Evolutionary conservation across 1,140 invertebrate species (phyloP).

Genomic region (Palaemon carinicauda): DNA sequence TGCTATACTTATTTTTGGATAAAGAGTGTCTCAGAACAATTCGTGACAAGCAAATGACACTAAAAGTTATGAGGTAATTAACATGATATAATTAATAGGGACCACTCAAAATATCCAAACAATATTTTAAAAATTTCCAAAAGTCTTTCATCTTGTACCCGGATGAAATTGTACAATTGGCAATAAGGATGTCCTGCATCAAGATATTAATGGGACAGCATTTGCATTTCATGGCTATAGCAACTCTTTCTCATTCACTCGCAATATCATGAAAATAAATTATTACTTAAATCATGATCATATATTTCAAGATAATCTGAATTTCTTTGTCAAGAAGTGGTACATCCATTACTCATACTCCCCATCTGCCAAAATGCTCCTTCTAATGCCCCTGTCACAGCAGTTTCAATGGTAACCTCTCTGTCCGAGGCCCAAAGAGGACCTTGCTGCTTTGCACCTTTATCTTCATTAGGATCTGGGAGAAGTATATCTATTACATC

Average conservation of each 20-base stretch:
- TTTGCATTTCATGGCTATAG: too few species aligned
- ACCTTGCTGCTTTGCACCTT: not conserved
- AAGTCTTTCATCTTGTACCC: too few species aligned
- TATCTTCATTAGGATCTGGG: conserved; percentile 37
- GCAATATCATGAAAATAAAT: not conserved
- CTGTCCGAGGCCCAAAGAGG: conserved; percentile 63
- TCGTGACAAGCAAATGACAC: too few species aligned
- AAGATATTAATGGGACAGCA: too few species aligned
- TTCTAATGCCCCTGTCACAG: conserved; percentile 78
- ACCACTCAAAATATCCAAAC: too few species aligned
- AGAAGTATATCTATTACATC: conserved; percentile 53
- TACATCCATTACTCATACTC: not conserved
- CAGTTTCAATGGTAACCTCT: conserved; percentile 68
- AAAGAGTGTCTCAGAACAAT: too few species aligned
- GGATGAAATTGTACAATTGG: too few species aligned
- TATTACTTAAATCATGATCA: too few species aligned
- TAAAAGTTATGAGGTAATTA: not conserved
- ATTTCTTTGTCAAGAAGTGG: not conserved
- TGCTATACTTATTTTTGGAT: too few species aligned
- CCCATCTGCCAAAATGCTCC: conserved; percentile 78
- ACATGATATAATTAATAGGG: not conserved
- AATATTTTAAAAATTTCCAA: too few species aligned
- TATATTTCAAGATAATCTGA: too few species aligned
- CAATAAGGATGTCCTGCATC: too few species aligned
- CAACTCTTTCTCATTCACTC: not conserved